Evolutionary conservation across 2,888 invertebrate genomes (phyloP).

Genomic region (Shargacucullia verbasci): DNA sequence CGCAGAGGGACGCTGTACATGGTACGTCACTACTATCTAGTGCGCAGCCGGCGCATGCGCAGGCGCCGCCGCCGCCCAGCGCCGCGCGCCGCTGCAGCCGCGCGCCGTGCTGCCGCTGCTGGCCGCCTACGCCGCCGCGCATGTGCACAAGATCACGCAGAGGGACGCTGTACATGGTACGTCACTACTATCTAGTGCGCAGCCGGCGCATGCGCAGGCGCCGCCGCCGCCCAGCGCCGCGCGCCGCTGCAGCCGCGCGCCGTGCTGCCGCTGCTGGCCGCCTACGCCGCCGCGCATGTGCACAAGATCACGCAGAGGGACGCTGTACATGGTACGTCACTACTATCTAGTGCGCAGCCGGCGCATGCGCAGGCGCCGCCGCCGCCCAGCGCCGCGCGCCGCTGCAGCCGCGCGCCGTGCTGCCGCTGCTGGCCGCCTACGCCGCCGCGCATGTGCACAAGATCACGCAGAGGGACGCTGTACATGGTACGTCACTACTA

Average conservation of each 20-base stretch:
- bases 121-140: constrained; percentile 57
- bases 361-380: constrained; percentile 36
- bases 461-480: constrained; percentile 62
- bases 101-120: constrained; percentile 39
- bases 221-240: constrained; percentile 27
- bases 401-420: constrained; percentile 41
- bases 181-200: constrained; percentile 35
- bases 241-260: constrained; percentile 39
- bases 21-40: constrained; percentile 72
- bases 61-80: constrained; percentile 24
- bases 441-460: constrained; percentile 56
- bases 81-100: constrained; percentile 30
- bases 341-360: no score
- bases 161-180: constrained; percentile 77
- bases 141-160: constrained; percentile 18
- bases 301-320: constrained; percentile 60
- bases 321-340: constrained; percentile 72
- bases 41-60: constrained; percentile 37
- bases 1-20: constrained; percentile 71
- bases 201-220: constrained; percentile 39
- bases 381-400: constrained; percentile 29
- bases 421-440: constrained; percentile 24
- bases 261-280: constrained; percentile 26
- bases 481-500: constrained; percentile 75
- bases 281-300: constrained; percentile 56